A percentile compares a stretch with the other conserved stretches of the same genome.
These are phyloP conservation scores for Temnopleurus reevesii DNA, from an alignment of 53 echinoderm and acorn worm species.

Conservation along the genomic window DNA sequence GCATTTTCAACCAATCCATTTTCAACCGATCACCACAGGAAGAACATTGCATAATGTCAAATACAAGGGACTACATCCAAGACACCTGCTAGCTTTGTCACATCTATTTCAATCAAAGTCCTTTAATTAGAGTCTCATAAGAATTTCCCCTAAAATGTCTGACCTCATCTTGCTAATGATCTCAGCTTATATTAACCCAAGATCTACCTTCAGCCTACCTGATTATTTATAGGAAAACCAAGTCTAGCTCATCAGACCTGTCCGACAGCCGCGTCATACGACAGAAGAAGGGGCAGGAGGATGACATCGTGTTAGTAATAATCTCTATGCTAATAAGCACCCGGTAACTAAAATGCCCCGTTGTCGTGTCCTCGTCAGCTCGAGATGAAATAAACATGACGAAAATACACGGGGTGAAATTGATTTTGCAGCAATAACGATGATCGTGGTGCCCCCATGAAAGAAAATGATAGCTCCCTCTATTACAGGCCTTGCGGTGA, in stretches of 20 bases:
- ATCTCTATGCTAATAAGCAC: constrained; percentile 28
- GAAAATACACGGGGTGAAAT: not conserved
- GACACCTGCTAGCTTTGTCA: not conserved
- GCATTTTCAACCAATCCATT: too few species aligned
- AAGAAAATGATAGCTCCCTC: constrained; percentile 40
- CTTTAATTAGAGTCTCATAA: not conserved
- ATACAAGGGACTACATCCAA: not conserved
- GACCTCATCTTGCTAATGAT: constrained; percentile 1
- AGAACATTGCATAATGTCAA: not conserved
- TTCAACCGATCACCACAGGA: too few species aligned
- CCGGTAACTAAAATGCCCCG: not conserved
- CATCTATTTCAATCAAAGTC: not conserved
- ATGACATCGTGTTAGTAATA: not conserved
- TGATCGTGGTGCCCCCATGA: not conserved
- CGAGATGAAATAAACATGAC: constrained; percentile 12
- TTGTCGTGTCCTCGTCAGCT: not conserved
- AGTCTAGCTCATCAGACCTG: not conserved
- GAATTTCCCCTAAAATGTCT: not conserved
- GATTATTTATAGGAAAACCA: constrained; percentile 17
- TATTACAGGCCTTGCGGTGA: not conserved
- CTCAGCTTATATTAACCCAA: not conserved
- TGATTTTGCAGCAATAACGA: constrained; percentile 12
- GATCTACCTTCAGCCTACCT: not conserved
- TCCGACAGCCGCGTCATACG: not conserved
- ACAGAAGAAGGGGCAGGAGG: not conserved